These are phyloP conservation scores for Rhinopithecus roxellana DNA, from an alignment of 2,113 vertebrate genomes.

Conservation along the genomic window DNA sequence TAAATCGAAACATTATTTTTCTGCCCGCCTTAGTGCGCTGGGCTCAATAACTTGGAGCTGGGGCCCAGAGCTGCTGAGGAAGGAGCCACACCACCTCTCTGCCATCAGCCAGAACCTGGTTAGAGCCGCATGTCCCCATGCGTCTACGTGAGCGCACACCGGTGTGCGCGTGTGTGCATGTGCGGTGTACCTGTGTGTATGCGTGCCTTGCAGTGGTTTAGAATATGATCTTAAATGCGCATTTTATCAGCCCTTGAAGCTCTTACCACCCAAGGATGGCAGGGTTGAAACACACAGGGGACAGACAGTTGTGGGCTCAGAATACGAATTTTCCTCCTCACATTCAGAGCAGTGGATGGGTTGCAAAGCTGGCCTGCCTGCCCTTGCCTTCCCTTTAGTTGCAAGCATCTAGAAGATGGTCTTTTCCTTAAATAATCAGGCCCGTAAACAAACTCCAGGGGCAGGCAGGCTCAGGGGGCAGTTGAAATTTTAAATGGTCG, in stretches of 20 bases:
- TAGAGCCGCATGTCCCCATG: neutral
- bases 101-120: neutral
- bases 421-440: constrained; percentile 63
- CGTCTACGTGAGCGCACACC: constrained; percentile 9
- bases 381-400: constrained; percentile 59
- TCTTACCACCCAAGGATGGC: constrained; percentile 59
- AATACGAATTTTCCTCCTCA: constrained; percentile 67
- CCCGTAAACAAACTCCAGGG: constrained; percentile 80
- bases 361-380: constrained; percentile 14
- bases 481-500: constrained; percentile 83
- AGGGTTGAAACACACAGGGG: constrained; percentile 53
- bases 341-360: constrained; percentile 24
- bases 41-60: constrained; percentile 51
- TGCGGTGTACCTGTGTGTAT: neutral
- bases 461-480: constrained; percentile 78
- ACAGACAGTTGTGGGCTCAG: constrained; percentile 26
- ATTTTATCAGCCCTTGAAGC: constrained; percentile 74
- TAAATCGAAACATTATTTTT: constrained; percentile 82
- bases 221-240: constrained; percentile 69
- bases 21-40: constrained; percentile 65
- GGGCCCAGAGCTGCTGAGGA: neutral
- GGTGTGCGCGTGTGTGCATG: neutral
- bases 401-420: constrained; percentile 63
- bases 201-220: neutral
- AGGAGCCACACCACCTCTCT: constrained; percentile 22